Evolutionary conservation across 2,888 invertebrate genomes (phyloP), one percentile per base, ranked within the genome.

Genomic region (Lasioglossum zephyrum): DNA sequence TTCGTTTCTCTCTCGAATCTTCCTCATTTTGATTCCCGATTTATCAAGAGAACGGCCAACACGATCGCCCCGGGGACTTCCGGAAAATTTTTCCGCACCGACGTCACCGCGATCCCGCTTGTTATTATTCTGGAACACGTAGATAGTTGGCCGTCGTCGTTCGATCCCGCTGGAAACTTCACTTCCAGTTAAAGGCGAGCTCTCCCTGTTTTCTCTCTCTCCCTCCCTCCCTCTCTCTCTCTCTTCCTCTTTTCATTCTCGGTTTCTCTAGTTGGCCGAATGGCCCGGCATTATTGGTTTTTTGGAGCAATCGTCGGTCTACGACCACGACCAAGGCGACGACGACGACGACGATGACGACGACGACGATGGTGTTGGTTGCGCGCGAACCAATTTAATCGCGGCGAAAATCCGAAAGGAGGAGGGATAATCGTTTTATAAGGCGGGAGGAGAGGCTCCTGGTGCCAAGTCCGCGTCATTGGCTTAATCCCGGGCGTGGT

Each of bases 401-500:
- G 81, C 73, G 66, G 44, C 77, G 63, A 78, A 81, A 73, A 53
- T 39, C 53, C 49, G 36, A 77, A 70, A 49, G 66, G 11, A 57
- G 66, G 13, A 73, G 79, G 85, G 74, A 74, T 76, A 77, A 82
- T 87, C 86, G 86, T 79, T 87, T 86, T 85, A 79, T 70, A 79
- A 82, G 82, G 11, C 44, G 86, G 47, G 47, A 44, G 73, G 72
- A 74, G 79, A 86, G 73, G 81, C 81, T 86, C 76, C 78, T 36
- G 86, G 80, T 81, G 86, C 75, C 72, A 83, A 79, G 83, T 76
- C 83, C 69, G 73, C 83, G 84, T 91, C 84, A 83, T 88, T 82
- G 87, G 83, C 82, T 91, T 87, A 91, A 91, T 91, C 91, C 91
- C 91, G 91, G 91, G 91, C 91, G 91, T 91, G 91, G 91, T 90